Evolutionary conservation across 2,797 vertebrate species (phyloP), one percentile per base, ranked within the genome.

Genomic region (Cynopterus sphinx): DNA sequence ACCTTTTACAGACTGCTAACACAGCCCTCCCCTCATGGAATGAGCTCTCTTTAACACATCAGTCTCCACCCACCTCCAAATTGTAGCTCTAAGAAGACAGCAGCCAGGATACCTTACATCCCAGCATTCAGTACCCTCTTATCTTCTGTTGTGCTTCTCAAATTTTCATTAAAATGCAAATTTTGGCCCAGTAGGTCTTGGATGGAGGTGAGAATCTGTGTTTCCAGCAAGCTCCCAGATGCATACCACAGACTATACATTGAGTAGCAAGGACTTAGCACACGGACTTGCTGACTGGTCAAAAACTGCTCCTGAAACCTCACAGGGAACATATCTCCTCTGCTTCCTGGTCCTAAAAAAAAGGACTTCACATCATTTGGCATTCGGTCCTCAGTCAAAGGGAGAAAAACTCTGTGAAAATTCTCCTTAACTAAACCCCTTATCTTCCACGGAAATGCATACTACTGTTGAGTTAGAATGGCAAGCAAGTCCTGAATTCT

Each of bases 361-460:
- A 92, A 85, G 22, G 6, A 85, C 61, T 88, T 81, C 53, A n/a
- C 1, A 1, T 71, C 88, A 5, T 16, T 9, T 53, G 41, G 31
- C 22, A 5, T 3, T 55, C 36, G 15, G 46, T 85, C 46, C 61
- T 53, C 46, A 16, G 53, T 43, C n/a, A 74, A 74, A 39, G n/a
- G 19, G 41, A 94, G 75, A 91, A 41, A 67, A 49, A 26, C 33
- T 36, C 61, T 73, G 61, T 49, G 55, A 49, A 77, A 90, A 31
- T 53, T 46, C 73, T 82, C 65, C 33, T 28, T 85, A 26, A 73
- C 81, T 55, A 88, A 87, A 71, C 11, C 22, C 33, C 31, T 75
- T 87, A n/a, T 74, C 68, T 94, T 87, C 65, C 28, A 3, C 31
- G 68, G 68, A 90, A 94, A 93, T 63, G 53, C 59, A 63, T 65